Conservation (phyloP, 1,140 invertebrate genomes). For the Bombus superbus region DNA sequence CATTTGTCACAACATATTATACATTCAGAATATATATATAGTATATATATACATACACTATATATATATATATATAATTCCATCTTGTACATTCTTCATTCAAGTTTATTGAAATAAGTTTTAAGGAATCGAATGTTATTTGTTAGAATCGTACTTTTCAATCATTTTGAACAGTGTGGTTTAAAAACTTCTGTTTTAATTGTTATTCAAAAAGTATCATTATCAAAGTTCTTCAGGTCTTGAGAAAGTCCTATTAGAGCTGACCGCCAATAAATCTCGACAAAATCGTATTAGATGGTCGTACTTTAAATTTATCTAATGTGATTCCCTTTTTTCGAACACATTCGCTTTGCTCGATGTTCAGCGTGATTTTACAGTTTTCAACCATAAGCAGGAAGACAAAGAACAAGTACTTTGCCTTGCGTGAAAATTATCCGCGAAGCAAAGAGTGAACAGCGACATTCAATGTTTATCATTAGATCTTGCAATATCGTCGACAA, state of each 20-base stretch:
- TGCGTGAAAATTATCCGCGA: not conserved
- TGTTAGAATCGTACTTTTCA: not conserved
- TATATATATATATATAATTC: not conserved
- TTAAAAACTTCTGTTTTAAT: not conserved
- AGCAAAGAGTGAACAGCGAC: not conserved
- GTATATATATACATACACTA: no score
- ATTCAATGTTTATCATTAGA: not conserved
- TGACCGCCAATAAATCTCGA: not conserved
- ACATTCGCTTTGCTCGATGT: not conserved
- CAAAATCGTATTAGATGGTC: not conserved
- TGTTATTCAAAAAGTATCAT: not conserved
- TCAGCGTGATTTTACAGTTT: not conserved
- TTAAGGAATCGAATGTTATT: not conserved
- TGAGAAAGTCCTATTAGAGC: not conserved
- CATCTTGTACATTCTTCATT: no score
- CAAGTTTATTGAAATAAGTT: not conserved
- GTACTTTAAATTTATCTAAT: not conserved
- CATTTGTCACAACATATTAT: no score
- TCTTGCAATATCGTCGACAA: conserved; percentile 7
- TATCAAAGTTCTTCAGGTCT: not conserved
- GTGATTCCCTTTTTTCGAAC: not conserved
- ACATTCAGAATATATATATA: no score
- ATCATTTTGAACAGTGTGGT: not conserved
- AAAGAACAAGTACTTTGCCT: not conserved
- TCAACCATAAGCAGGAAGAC: not conserved